Evolutionary conservation across 2,888 invertebrate genomes (phyloP), one percentile per base, ranked within the genome.

Genomic region (Metopia argyrocephala): DNA sequence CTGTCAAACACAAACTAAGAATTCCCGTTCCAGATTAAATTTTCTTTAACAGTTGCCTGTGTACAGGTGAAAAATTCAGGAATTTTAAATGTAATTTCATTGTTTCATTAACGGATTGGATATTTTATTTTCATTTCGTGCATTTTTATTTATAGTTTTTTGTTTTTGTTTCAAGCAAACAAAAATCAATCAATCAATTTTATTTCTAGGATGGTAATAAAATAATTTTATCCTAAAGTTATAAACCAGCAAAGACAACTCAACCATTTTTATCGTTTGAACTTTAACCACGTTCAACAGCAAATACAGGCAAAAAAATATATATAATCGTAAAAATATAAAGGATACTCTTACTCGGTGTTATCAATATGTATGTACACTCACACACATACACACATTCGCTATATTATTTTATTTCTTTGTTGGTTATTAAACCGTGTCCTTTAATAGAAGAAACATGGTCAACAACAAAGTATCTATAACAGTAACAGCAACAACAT

Each of bases 191-290:
- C 54, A 54, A 9, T 57, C 28, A 15, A n/a, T 38, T 54, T 21
- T 50, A 23, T 66, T 54, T 57, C 20, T 20, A 12, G 18, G 12
- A 18, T 23, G 25, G 38, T 5, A 31, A 66, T 38, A 68, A 68
- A 45, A 68, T 38, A 50, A 57, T 50, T 74, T 65, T 38, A 62
- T 54, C 50, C 27, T 3, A 56, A 61, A 54, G 62, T 38, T 31
- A 76, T 54, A 62, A 54, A 62, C 54, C 6, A 27, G 21, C 20
- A 45, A 28, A 48, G 0, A 28, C 15, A 64, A 38, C 12, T 4
- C 12, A 38, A 38, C 9, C 38, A 38, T 38, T 38, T 38, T 38
- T 38, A 27, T 38, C 38, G 15, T 38, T 38, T 38, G 38, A 38
- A 38, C 38, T 38, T 38, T 38, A 12, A 38, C 38, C 38, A 38